Conservation (phyloP, 2,797 vertebrate genomes). For the Micrastur ruficollis region DNA sequence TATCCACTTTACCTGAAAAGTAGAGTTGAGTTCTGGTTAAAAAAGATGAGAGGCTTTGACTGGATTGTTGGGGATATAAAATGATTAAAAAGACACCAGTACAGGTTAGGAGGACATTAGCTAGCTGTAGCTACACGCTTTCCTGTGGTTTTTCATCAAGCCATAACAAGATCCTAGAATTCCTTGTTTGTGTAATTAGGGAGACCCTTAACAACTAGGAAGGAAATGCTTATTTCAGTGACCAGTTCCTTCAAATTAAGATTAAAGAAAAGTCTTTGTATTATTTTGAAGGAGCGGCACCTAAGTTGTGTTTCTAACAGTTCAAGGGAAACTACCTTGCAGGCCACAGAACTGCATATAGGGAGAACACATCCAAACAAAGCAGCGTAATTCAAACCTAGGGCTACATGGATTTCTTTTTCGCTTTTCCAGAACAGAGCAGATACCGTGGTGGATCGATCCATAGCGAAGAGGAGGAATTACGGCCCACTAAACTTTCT, state of each 20-base stretch:
- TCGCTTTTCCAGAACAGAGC: not conserved
- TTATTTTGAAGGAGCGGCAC: not conserved
- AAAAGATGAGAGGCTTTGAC: not conserved
- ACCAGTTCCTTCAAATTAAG: not conserved
- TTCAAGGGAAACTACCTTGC: not conserved
- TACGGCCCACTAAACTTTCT: not conserved
- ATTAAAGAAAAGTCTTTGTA: not conserved
- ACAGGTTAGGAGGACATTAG: not conserved
- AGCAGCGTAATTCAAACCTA: fast-evolving
- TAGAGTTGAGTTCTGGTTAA: constrained; percentile 58
- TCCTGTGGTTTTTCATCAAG: not conserved
- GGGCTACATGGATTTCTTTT: not conserved
- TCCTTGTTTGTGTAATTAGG: not conserved
- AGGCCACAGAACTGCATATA: not conserved
- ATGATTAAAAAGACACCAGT: not conserved
- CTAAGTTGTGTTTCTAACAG: not conserved
- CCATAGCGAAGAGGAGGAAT: not conserved
- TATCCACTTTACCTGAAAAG: constrained; percentile 64
- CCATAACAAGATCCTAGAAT: not conserved
- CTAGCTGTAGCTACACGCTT: not conserved
- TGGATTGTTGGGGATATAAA: not conserved
- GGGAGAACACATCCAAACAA: not conserved
- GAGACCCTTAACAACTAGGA: not conserved
- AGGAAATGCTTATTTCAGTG: not conserved
- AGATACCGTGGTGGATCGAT: not conserved